Conservation (phyloP, 2,113 vertebrate species). For the Tamias sibiricus region DNA sequence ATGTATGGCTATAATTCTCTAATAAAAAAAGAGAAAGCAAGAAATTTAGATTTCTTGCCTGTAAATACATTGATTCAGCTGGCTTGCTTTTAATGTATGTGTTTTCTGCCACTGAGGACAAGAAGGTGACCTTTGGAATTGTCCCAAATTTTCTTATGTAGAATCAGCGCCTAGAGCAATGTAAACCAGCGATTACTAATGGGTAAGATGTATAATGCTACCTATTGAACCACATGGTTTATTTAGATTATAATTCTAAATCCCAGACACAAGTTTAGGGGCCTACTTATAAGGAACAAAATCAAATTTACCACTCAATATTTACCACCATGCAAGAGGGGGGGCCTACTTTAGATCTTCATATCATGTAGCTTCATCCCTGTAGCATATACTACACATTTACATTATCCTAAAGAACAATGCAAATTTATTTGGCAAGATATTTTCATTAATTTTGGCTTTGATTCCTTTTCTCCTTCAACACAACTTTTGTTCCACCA, state of each 20-base stretch:
- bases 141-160: not conserved
- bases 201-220: not conserved
- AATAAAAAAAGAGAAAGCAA: not conserved
- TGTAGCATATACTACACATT: not conserved
- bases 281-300: not conserved
- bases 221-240: not conserved
- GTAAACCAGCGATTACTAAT: not conserved
- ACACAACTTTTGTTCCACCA: not conserved
- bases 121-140: not conserved
- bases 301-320: not conserved
- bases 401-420: not conserved
- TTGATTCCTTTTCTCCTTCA: not conserved
- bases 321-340: not conserved
- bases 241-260: conserved; percentile 6
- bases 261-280: not conserved
- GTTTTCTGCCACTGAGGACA: not conserved
- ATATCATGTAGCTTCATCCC: not conserved
- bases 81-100: not conserved
- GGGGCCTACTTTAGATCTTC: not conserved
- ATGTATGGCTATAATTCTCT: too few species aligned
- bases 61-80: not conserved
- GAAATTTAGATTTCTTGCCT: not conserved
- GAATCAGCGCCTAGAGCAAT: not conserved
- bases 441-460: not conserved
- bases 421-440: not conserved